Conservation (phyloP, 2,888 invertebrate species). For the Drosophila macrospina region DNA sequence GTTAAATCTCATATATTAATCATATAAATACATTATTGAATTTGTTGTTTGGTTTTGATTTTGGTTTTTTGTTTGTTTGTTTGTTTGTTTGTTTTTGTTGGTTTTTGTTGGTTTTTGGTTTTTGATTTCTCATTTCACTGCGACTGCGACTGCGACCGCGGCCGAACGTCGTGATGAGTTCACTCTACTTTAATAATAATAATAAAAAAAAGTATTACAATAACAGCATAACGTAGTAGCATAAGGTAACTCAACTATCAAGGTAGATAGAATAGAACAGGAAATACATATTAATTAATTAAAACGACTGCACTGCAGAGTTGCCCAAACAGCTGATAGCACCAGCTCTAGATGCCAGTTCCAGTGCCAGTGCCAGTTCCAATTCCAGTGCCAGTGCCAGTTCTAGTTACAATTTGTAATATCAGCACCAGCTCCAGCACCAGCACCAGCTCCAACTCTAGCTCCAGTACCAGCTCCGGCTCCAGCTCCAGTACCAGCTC, state of each 20-base stretch:
- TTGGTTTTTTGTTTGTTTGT: slow-evolving; percentile 34
- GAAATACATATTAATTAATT: slow-evolving; percentile 76
- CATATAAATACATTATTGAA: slow-evolving; percentile 77
- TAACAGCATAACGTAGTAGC: slow-evolving; percentile 76
- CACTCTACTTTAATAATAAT: slow-evolving; percentile 74
- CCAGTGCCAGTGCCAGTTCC: slow-evolving; percentile 12
- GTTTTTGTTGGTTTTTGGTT: slow-evolving; percentile 31
- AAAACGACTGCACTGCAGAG: slow-evolving; percentile 68
- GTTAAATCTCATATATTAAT: slow-evolving; percentile 79
- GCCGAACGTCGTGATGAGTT: slow-evolving; percentile 55
- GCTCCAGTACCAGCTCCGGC: slow-evolving; percentile 3
- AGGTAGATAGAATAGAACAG: slow-evolving; percentile 79
- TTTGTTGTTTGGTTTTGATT: slow-evolving; percentile 55
- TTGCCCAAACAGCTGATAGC: slow-evolving; percentile 29
- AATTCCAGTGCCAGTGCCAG: slow-evolving; percentile 13
- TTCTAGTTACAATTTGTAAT: slow-evolving; percentile 14
- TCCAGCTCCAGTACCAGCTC: slow-evolving; percentile 23
- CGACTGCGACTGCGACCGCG: slow-evolving; percentile 30
- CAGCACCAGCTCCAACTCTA: not conserved
- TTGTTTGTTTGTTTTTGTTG: slow-evolving; percentile 16
- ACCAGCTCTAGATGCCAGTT: slow-evolving; percentile 18
- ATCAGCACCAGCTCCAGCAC: not conserved
- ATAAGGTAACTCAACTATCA: slow-evolving; percentile 78
- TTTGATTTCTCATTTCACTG: slow-evolving; percentile 37
- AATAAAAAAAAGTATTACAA: slow-evolving; percentile 77